Percentiles rank a stretch among this genome's conserved stretches.
phyloP scores from a whole-genome alignment of 2,797 vertebrate genomes.

The Sebastes aleutianus region DNA sequence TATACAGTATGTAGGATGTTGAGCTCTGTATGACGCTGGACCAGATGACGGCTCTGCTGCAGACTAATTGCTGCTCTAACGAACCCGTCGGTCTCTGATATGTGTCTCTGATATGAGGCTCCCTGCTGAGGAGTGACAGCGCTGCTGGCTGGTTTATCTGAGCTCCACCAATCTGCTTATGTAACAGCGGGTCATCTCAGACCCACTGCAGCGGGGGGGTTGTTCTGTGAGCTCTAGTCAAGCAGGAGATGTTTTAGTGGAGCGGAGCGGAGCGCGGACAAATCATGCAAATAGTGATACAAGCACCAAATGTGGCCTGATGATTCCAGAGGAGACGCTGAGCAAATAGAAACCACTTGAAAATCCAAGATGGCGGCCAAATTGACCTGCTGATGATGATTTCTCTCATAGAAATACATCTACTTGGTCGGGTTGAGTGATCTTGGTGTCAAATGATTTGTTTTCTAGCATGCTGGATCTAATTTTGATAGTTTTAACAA shows the following conservation, averaged over 20 bases:
- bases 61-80: slow-evolving; percentile 36
- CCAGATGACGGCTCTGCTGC: neutral
- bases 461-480: too few species aligned
- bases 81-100: neutral
- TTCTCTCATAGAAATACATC: too few species aligned
- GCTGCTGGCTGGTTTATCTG: slow-evolving; percentile 34
- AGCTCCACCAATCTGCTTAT: slow-evolving; percentile 70
- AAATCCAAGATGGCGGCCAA: too few species aligned
- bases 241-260: neutral
- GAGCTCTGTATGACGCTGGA: neutral
- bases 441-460: too few species aligned
- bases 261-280: too few species aligned
- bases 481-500: too few species aligned
- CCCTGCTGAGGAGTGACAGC: slow-evolving; percentile 43
- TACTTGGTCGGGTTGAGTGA: too few species aligned
- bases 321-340: too few species aligned
- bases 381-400: too few species aligned
- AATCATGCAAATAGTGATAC: too few species aligned
- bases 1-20: neutral
- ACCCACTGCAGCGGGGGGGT: slow-evolving; percentile 56
- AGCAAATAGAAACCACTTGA: too few species aligned
- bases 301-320: too few species aligned
- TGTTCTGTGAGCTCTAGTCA: neutral
- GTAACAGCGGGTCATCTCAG: slow-evolving; percentile 67
- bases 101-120: slow-evolving; percentile 26